A percentile compares a stretch with the other conserved stretches of the same genome.
These are phyloP conservation scores for Serinus canaria DNA, from an alignment of 2,113 vertebrate species.

Conservation along the genomic window DNA sequence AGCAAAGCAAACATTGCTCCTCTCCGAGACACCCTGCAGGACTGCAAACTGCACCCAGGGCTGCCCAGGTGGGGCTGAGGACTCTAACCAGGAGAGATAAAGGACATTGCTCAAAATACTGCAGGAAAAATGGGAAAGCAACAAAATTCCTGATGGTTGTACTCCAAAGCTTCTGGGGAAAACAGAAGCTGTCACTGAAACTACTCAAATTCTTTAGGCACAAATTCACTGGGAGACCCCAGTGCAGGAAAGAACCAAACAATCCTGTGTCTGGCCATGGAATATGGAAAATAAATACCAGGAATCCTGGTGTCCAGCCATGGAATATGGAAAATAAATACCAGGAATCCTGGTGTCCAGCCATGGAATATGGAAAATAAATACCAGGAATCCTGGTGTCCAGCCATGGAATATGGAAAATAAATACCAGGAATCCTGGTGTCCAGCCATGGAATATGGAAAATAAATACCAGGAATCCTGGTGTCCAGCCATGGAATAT, in stretches of 20 bases:
- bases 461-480: too few species aligned
- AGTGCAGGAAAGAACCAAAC: neutral
- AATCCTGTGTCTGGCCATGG: neutral
- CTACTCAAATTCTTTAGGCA: neutral
- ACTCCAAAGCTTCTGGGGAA: neutral
- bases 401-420: too few species aligned
- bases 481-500: neutral
- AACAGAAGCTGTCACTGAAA: neutral
- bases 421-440: neutral
- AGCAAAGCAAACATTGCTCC: neutral
- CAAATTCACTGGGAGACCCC: neutral
- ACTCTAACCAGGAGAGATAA: neutral
- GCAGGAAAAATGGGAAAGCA: fast-evolving
- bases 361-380: neutral
- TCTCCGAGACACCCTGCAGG: neutral
- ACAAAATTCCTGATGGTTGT: neutral
- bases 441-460: neutral
- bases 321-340: neutral
- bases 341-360: neutral
- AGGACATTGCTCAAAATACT: neutral
- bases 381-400: neutral
- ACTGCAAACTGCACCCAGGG: neutral
- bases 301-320: too few species aligned
- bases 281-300: neutral
- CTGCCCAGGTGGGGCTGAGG: neutral